Evolutionary conservation across 92 coral and sea anemone species (phyloP), one percentile per base, ranked within the genome.

Genomic region (Pocillopora meandrina): DNA sequence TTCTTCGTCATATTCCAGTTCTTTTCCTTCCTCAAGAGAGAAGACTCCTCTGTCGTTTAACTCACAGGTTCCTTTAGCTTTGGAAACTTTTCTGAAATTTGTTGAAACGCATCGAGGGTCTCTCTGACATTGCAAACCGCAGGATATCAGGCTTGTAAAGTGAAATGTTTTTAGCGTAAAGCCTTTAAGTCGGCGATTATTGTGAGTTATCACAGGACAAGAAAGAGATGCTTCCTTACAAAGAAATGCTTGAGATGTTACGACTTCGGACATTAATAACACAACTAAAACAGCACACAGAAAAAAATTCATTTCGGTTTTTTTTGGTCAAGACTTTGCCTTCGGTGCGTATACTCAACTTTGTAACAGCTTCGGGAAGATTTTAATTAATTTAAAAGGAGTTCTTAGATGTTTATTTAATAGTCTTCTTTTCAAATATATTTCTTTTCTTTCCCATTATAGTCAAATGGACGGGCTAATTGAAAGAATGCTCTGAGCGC

Each of bases 101-200:
- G 61, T 66, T 3, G 74, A 72, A 72, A 72, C 34, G 61, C 78
- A 74, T 55, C 78, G 78, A 56, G 78, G 65, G 78, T 74, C 12
- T 74, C 78, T 74, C 58, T 74, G 78, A 23, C 78, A 74, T 42
- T 12, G 42, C 63, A 74, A 74, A n/a, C 64, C 64, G 26, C 78
- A 74, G 1, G 5, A 56, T 23, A 56, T n/a, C 78, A 74, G 64
- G 47, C 78, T 74, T 31, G 11, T 36, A 12, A 47, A 57, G 78
- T 74, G 65, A 56, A 74, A 74, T 55, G 49, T 52, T 35, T 15
- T 56, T 42, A 55, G 55, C 42, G 78, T 57, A 63, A 26, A 74
- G 13, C 78, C 64, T 23, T 56, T 56, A 56, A 74, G 65, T 12
- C 78, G 62, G 12, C 78, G 78, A 74, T 74, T 36, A 55, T 74